Evolutionary conservation across 1,140 invertebrate species (phyloP).

Genomic region (Lycorma delicatula): DNA sequence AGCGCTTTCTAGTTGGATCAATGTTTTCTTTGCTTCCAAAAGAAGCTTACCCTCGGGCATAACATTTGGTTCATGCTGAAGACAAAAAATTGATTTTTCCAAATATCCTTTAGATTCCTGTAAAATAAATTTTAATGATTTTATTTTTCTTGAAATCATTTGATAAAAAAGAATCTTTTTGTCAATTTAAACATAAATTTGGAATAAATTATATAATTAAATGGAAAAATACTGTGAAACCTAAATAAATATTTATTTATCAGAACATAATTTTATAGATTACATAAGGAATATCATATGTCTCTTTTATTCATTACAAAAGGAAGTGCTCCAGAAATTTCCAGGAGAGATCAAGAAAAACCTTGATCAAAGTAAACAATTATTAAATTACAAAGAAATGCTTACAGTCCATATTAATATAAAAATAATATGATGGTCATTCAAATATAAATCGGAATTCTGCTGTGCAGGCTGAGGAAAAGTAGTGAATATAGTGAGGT

Average conservation of each 20-base stretch:
- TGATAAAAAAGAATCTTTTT: neutral
- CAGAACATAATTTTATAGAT: neutral
- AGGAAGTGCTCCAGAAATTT: no score
- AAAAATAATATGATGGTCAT: no score
- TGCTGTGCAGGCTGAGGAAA: no score
- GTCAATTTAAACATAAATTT: neutral
- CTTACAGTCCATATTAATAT: no score
- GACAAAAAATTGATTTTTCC: neutral
- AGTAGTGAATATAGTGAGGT: no score
- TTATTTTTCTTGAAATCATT: neutral
- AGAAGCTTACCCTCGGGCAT: neutral
- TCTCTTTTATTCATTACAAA: neutral
- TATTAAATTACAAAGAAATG: no score
- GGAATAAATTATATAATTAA: neutral
- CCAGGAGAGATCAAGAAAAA: no score
- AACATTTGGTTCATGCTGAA: neutral
- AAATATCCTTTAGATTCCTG: neutral
- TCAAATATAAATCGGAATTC: no score
- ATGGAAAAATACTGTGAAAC: neutral
- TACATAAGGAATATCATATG: neutral
- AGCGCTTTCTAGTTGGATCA: neutral
- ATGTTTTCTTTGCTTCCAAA: neutral
- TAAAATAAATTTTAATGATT: neutral
- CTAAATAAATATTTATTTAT: neutral
- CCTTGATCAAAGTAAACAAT: no score